Evolutionary conservation across 2,888 invertebrate species (phyloP).

Genomic region (Steinernema scapterisci): DNA sequence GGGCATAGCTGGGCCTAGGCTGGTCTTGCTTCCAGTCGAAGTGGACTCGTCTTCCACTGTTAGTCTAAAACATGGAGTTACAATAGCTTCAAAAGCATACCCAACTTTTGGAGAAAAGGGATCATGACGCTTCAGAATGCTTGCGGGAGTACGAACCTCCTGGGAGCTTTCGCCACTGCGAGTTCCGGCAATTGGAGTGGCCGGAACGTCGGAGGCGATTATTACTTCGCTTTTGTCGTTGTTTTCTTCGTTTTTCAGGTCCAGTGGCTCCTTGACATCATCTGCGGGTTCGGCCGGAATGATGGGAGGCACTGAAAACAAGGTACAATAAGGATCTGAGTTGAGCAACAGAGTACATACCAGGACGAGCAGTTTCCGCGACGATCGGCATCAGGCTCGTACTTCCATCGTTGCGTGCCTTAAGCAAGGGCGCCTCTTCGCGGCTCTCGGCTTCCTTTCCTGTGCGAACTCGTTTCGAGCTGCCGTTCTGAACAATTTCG

Average conservation of each 20-base stretch:
- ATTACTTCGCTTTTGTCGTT: background rate
- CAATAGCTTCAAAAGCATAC: background rate
- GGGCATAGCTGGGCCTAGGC: background rate
- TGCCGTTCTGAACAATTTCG: background rate
- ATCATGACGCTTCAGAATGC: constrained; percentile 18
- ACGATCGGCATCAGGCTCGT: background rate
- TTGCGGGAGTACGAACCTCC: background rate
- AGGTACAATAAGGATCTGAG: background rate
- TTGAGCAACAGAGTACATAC: background rate
- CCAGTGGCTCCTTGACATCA: background rate
- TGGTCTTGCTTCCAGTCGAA: constrained; percentile 8
- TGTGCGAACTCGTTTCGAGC: background rate
- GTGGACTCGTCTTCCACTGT: constrained; percentile 10
- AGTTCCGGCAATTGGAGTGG: background rate
- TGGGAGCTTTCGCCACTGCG: background rate
- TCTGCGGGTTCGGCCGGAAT: background rate
- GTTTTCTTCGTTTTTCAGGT: background rate
- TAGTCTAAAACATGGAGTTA: background rate
- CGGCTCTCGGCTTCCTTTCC: background rate
- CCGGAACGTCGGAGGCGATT: background rate
- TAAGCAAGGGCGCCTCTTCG: background rate
- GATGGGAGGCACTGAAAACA: background rate
- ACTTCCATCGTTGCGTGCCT: background rate
- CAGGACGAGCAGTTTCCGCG: background rate
- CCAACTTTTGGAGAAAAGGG: background rate